These are phyloP conservation scores for Egretta garzetta DNA, from an alignment of 2,113 vertebrate genomes.

Conservation along the genomic window DNA sequence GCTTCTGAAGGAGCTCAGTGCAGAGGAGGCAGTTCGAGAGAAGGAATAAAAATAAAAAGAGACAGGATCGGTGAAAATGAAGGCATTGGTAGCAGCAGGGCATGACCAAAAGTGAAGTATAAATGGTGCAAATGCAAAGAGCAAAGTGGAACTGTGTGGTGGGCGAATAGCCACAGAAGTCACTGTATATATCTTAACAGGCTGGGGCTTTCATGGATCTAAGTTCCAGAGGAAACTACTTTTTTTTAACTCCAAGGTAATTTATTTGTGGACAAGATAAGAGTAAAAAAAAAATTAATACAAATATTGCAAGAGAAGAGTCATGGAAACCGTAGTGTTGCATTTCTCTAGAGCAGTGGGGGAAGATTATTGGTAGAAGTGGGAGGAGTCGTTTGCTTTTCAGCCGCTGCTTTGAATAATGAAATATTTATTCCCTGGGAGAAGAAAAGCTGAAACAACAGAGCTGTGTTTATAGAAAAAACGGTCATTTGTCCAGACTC, in stretches of 20 bases:
- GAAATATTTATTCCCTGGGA: slow-evolving; percentile 71
- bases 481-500: slow-evolving; percentile 76
- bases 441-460: slow-evolving; percentile 20
- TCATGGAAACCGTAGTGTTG: neutral
- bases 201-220: neutral
- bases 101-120: neutral
- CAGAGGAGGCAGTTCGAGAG: neutral
- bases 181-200: neutral
- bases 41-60: neutral
- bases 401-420: slow-evolving; percentile 68
- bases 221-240: neutral
- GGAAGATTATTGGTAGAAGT: neutral
- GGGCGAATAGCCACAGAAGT: neutral
- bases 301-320: neutral
- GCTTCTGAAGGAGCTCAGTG: neutral
- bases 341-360: neutral
- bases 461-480: slow-evolving; percentile 76
- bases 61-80: neutral
- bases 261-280: neutral
- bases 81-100: neutral
- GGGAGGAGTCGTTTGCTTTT: slow-evolving; percentile 44
- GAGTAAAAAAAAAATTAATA: neutral
- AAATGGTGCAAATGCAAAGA: neutral
- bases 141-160: neutral
- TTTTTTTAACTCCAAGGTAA: neutral